Base-by-base conservation (phyloP, 2,797 vertebrate species). In the Microcaecilia unicolor region DNA sequence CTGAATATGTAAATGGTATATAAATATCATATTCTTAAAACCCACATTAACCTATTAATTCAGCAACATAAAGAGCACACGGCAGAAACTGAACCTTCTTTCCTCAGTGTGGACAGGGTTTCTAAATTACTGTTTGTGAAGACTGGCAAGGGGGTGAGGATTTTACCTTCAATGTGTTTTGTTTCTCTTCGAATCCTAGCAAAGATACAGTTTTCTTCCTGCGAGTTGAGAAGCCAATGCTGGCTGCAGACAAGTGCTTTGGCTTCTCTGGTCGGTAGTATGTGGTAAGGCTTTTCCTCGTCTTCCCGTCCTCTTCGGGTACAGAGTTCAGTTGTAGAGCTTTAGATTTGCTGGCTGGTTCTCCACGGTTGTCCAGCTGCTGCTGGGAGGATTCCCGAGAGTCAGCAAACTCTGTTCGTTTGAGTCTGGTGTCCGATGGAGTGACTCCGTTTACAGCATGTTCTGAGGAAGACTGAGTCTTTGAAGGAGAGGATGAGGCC, bases 141-240 rank as follows among this genome's bases (percentile, higher is more conserved):
- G n/a, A n/a, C n/a, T n/a, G n/a, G n/a, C n/a, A n/a, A n/a, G n/a
- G n/a, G 37, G 22, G 24, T 8, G 14, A 15, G 4, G 10, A 19
- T 10, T 28, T 40, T 74, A 93, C 92, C 91, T 95, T 93, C 71
- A 88, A 85, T 56, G 72, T 61, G 43, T 78, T 85, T 70, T 88
- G 77, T 67, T 90, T 92, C 78, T 91, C 91, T 71, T 93, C 89
- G 53, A 88, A 79, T 48, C 38, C 81, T 82, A 42, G 70, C 58
- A 26, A 80, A n/a, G 72, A 82, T 37, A 83, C 81, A 7, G 89
- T 85, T 56, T 91, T 92, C 65, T 83, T 83, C 80, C 88, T 88
- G 43, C 86, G 62, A 47, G 83, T 57, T 46, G 86, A 83, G 48
- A 71, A 13, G 1, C 41, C 37, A 23, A 81, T 81, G 4, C 83